Base-by-base conservation (phyloP, 1,140 invertebrate genomes). In the Chlorops oryzae region DNA sequence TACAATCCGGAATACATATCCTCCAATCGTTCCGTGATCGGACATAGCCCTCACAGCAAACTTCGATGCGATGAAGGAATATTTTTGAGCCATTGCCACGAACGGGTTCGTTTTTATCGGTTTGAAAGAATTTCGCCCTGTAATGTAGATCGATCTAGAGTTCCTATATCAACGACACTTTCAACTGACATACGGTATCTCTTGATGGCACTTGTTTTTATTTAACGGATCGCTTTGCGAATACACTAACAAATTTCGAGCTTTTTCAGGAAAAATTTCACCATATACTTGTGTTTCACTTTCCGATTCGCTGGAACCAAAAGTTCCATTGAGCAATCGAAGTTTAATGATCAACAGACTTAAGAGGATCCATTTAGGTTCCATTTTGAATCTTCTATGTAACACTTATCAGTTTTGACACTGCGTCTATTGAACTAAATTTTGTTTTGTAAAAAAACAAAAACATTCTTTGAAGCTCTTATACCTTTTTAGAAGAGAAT, bases 41-140 rank as follows among this genome's bases (percentile, higher is more conserved):
- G 48, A 72, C 68, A 61, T 81, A 86, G 7, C 81, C 80, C 0
- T 61, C 53, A 51, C 83, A 85, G 57, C 83, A 86, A 1, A 70
- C 61, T 23, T 77, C 73, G 32, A 83, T 78, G 27, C 62, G 56
- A 27, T 70, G 53, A 27, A 56, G 65, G 20, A 54, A 63, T 7
- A 70, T 61, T 7, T 47, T 63, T 5, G 62, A 67, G 21, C 66
- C 63, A 52, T 70, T 70, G 17, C 66, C 63, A 10, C 47, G 57
- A n/a, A 60, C 37, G 1, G 45, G 39, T 2, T 21, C 18, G 28
- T 58, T 15, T 23, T 57, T 56, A 0, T 52, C 12, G 3, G 59
- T 65, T 61, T 70, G 62, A 40, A 65, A 70, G 35, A 59, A 70
- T 25, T 59, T 54, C 13, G 56, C 57, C 23, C 66, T 69, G 22